Evolutionary conservation across 2,888 invertebrate genomes (phyloP).

Genomic region (Amblyjoppa proteus): DNA sequence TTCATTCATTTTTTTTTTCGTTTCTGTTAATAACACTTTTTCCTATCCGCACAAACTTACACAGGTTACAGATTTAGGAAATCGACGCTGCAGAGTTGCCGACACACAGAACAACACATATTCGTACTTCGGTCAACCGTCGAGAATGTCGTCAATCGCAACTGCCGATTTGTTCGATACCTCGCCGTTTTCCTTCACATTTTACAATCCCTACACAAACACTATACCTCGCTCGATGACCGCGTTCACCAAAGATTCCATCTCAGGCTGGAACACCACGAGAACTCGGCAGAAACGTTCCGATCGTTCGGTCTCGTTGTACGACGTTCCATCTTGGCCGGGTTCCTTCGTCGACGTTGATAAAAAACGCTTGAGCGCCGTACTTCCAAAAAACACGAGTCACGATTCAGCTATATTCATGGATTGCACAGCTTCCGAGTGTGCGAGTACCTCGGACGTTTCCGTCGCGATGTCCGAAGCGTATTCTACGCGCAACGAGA

Average conservation of each 20-base stretch:
- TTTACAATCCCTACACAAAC: slow-evolving; percentile 78
- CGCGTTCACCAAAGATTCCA: slow-evolving; percentile 10
- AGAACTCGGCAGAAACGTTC: slow-evolving; percentile 34
- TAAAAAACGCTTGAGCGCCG: slow-evolving; percentile 10
- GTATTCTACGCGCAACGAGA: slow-evolving; percentile 62
- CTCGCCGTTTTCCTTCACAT: slow-evolving; percentile 74
- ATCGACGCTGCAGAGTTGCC: slow-evolving; percentile 75
- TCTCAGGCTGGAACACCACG: not conserved
- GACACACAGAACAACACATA: slow-evolving; percentile 72
- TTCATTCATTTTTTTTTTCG: slow-evolving; percentile 23
- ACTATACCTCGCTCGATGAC: slow-evolving; percentile 65
- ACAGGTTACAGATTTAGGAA: slow-evolving; percentile 79
- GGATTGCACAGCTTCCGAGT: slow-evolving; percentile 73
- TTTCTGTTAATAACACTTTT: slow-evolving; percentile 42
- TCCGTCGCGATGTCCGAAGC: slow-evolving; percentile 68
- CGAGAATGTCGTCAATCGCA: slow-evolving; percentile 64
- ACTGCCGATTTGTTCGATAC: slow-evolving; percentile 62
- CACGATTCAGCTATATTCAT: slow-evolving; percentile 79
- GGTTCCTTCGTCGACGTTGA: slow-evolving; percentile 28
- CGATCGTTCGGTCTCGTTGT: slow-evolving; percentile 55
- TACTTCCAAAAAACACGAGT: slow-evolving; percentile 65
- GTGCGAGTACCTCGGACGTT: slow-evolving; percentile 68
- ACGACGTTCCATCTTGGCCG: slow-evolving; percentile 45
- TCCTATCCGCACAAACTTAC: slow-evolving; percentile 60
- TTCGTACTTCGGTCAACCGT: slow-evolving; percentile 70